A percentile compares a stretch with the other conserved stretches of the same genome.
Conservation (phyloP, 2,797 vertebrate genomes). For the Sciaenops ocellatus region DNA sequence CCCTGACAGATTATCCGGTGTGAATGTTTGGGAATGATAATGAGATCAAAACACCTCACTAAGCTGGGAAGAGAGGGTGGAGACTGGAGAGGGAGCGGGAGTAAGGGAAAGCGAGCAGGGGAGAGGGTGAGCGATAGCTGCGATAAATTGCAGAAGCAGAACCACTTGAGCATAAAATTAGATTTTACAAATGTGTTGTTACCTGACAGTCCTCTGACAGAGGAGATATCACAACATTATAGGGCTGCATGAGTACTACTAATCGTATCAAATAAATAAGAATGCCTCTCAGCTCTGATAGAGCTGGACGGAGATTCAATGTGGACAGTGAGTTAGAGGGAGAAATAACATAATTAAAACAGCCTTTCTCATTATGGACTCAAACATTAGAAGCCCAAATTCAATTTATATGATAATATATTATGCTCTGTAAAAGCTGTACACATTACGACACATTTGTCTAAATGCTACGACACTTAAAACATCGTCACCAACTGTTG, state of each 20-base stretch:
- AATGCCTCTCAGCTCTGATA: slow-evolving; percentile 73
- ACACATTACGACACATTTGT: slow-evolving; percentile 58
- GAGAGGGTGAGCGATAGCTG: slow-evolving; percentile 79
- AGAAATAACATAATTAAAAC: slow-evolving; percentile 82
- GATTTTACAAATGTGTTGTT: slow-evolving; percentile 92
- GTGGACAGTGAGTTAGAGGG: slow-evolving; percentile 66
- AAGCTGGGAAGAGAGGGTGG: slow-evolving; percentile 78
- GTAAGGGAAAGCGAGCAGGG: slow-evolving; percentile 51
- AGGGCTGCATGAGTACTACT: slow-evolving; percentile 83
- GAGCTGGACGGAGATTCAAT: slow-evolving; percentile 65
- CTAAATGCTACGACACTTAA: slow-evolving; percentile 37
- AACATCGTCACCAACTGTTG: slow-evolving; percentile 23
- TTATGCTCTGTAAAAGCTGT: slow-evolving; percentile 52
- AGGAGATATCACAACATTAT: slow-evolving; percentile 86
- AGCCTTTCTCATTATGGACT: slow-evolving; percentile 76
- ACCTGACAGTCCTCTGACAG: slow-evolving; percentile 89
- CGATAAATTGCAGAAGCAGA: slow-evolving; percentile 88
- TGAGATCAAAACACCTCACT: slow-evolving; percentile 85
- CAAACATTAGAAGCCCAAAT: slow-evolving; percentile 78
- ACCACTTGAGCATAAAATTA: slow-evolving; percentile 92
- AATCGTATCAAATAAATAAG: slow-evolving; percentile 88
- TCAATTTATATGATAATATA: slow-evolving; percentile 84
- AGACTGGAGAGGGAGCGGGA: slow-evolving; percentile 66
- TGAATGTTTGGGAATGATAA: slow-evolving; percentile 87
- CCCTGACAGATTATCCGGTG: slow-evolving; percentile 83